A percentile compares a stretch with the other conserved stretches of the same genome.
Evolutionary conservation across 2,113 vertebrate genomes (phyloP).

Genomic region (Prolemur simus): DNA sequence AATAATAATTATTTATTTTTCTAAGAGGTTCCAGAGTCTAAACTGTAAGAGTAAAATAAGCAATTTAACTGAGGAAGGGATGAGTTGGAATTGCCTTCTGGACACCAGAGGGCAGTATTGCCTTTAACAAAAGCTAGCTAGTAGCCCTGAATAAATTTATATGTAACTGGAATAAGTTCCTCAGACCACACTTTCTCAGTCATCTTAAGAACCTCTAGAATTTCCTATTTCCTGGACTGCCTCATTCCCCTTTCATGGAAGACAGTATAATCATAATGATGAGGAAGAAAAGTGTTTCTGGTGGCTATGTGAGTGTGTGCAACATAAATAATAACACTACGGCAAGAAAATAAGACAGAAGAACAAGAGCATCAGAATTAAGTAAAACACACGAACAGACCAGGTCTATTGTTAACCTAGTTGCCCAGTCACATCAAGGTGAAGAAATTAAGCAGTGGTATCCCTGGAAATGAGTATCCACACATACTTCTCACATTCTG

Average conservation of each 20-base stretch:
- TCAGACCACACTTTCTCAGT: background rate
- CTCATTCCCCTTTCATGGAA: slow-evolving; percentile 3
- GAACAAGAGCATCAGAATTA: background rate
- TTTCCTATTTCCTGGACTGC: slow-evolving; percentile 8
- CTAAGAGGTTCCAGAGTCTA: background rate
- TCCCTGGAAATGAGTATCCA: background rate
- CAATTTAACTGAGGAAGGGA: background rate
- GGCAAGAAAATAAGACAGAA: background rate
- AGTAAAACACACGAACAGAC: background rate
- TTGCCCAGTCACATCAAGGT: background rate
- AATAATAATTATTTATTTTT: slow-evolving; percentile 17
- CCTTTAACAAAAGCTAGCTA: slow-evolving; percentile 23
- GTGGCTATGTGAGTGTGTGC: background rate
- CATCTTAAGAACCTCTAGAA: slow-evolving; percentile 34
- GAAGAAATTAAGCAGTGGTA: background rate
- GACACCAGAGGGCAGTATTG: slow-evolving; percentile 82
- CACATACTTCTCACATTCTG: background rate
- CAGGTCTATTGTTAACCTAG: background rate
- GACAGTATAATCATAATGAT: background rate
- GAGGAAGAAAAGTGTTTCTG: background rate
- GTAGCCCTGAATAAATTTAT: background rate
- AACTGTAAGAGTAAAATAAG: background rate
- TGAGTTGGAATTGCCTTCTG: background rate
- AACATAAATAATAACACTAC: background rate
- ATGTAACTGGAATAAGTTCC: background rate